Evolutionary conservation across 2,888 invertebrate genomes (phyloP).

Genomic region (Aradus depressus): DNA sequence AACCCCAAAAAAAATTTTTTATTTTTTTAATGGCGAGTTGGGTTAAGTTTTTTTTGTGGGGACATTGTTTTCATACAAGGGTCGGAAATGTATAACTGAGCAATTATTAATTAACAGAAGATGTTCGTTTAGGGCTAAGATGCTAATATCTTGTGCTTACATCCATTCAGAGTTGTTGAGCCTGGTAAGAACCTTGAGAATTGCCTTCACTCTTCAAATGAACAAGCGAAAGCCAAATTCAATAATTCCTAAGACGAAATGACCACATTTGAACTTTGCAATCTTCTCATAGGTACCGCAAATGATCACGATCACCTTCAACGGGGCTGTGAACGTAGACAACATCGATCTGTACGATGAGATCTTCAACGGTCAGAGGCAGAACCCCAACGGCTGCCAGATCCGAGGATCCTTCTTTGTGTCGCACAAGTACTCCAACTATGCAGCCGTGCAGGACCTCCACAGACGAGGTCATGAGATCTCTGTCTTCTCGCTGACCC

Average conservation of each 20-base stretch:
- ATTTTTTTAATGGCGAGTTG: too few relatives aligned
- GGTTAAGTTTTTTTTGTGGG: too few relatives aligned
- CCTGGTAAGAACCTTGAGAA: too few relatives aligned
- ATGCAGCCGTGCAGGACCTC: conserved; percentile 78
- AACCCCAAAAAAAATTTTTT: too few relatives aligned
- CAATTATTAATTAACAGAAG: too few relatives aligned
- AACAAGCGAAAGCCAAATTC: background rate
- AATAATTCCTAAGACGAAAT: background rate
- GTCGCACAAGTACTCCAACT: conserved; percentile 85
- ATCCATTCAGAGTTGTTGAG: too few relatives aligned
- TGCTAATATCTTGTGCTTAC: background rate
- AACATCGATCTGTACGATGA: conserved; percentile 87
- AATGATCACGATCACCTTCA: conserved; percentile 87
- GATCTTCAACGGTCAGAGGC: conserved; percentile 70
- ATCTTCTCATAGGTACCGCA: conserved; percentile 53
- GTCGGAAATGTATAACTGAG: too few relatives aligned
- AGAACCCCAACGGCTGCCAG: conserved; percentile 81
- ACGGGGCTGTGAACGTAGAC: conserved; percentile 84
- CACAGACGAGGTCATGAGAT: conserved; percentile 86
- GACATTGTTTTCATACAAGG: too few relatives aligned
- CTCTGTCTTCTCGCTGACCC: conserved; percentile 80
- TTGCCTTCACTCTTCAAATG: too few relatives aligned
- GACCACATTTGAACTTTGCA: background rate
- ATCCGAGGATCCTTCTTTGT: conserved; percentile 85
- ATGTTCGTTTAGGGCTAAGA: too few relatives aligned